These are phyloP conservation scores for Galaxea fascicularis DNA, from an alignment of 92 coral and sea anemone species.

Conservation along the genomic window DNA sequence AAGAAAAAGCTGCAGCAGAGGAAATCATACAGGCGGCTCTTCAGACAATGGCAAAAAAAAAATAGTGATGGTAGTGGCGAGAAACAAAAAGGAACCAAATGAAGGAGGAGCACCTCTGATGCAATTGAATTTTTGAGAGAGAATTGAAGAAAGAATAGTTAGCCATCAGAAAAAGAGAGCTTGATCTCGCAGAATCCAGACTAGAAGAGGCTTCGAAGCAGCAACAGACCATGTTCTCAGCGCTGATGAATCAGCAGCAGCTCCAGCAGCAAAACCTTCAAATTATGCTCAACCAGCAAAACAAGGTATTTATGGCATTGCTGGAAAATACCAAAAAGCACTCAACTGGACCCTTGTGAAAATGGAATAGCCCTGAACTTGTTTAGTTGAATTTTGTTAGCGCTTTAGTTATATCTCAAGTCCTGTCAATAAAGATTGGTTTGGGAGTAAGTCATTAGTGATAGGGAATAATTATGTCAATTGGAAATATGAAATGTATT, in stretches of 20 bases:
- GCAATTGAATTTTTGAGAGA: conserved; percentile 44
- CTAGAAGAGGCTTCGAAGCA: conserved; percentile 51
- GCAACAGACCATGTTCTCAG: conserved; percentile 61
- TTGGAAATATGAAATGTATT: too few relatives aligned
- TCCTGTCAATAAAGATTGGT: conserved; percentile 11
- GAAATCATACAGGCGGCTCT: conserved; percentile 54
- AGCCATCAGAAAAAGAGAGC: conserved; percentile 52
- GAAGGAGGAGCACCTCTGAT: conserved; percentile 49
- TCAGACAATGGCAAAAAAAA: conserved; percentile 30
- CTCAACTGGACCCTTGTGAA: conserved; percentile 37
- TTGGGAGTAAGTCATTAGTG: conserved; percentile 3
- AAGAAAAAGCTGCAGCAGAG: conserved; percentile 4
- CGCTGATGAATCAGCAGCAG: conserved; percentile 53
- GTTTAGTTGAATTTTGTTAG: too few relatives aligned
- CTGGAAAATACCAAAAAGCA: conserved; percentile 53
- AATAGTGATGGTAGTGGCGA: conserved; percentile 44
- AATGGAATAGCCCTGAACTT: conserved; percentile 40
- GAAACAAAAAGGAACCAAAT: conserved; percentile 34
- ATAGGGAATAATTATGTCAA: too few relatives aligned
- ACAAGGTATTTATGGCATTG: conserved; percentile 58
- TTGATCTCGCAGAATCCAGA: conserved; percentile 57
- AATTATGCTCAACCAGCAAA: conserved; percentile 19
- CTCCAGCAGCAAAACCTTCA: conserved; percentile 60
- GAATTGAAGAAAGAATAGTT: conserved; percentile 47
- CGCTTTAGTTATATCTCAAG: too few relatives aligned